Base-by-base conservation (phyloP, 2,888 invertebrate species). In the Alentia gelatinosa region DNA sequence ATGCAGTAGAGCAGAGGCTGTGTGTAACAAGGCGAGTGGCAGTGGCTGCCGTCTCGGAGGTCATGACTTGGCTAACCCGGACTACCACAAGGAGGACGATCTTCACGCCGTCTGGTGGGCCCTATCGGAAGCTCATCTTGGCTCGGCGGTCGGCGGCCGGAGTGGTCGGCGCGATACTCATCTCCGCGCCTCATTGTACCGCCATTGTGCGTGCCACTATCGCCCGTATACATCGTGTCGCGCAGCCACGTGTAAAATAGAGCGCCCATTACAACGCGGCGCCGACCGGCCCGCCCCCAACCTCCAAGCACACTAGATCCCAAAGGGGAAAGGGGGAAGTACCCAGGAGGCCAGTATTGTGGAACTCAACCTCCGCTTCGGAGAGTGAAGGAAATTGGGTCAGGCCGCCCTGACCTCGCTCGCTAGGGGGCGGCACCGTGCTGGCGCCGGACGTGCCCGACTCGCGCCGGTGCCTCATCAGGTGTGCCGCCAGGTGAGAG, bases 161-260 rank as follows among this genome's bases (percentile, higher is more conserved):
- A 56, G 56, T 40, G 5, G 79, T 37, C 79, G 79, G 15, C 79
- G 1, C 40, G 83, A 83, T 83, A 83, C 83, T 83, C 83, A 83
- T 83, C 83, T 83, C 30, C 9, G 83, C 33, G n/a, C 40, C 26
- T 83, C 39, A 83, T 83, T 83, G 83, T 83, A 19, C 37, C 37
- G 83, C 23, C 83, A 83, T 40, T 83, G 83, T 83, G 19, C 19
- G 30, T 15, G 39, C 83, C 23, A 39, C 83, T 83, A 83, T 83
- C 83, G 26, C 35, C 39, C 83, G 35, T 40, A 37, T 83, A 83
- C 40, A 83, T 83, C 83, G 37, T 83, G 39, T 40, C 83, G 83
- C n/a, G 83, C 83, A 83, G 37, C 40, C 39, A 40, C 40, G 83
- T 83, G 83, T 83, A 83, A 83, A 83, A 83, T 40, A 39, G 39